Conservation (phyloP, 1,140 invertebrate species). For the Yoshiicerus persimilis region DNA sequence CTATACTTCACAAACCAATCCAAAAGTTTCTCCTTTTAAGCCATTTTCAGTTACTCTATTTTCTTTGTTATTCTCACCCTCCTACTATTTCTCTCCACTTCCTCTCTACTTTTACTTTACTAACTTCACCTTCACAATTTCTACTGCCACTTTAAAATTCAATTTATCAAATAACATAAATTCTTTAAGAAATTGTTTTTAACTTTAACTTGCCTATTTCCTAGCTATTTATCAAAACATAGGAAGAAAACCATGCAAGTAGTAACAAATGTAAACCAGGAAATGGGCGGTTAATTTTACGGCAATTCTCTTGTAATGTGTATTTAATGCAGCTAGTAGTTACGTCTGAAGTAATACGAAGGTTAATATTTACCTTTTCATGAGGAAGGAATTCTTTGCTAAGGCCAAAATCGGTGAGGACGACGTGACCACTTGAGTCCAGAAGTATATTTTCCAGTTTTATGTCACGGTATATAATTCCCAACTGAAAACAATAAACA, state of each 20-base stretch:
- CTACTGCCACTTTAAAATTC: background rate
- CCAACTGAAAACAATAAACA: conserved; percentile 65
- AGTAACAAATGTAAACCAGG: background rate
- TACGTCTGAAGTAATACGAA: background rate
- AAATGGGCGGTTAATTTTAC: background rate
- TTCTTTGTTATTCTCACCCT: background rate
- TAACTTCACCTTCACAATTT: background rate
- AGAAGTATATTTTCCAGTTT: conserved; percentile 91
- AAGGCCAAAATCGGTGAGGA: conserved; percentile 87
- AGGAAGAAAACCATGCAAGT: too few relatives aligned
- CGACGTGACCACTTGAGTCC: conserved; percentile 83
- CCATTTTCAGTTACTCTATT: background rate
- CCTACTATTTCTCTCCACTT: background rate
- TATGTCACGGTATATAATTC: conserved; percentile 95
- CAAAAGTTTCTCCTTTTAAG: background rate
- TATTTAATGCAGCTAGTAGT: too few relatives aligned
- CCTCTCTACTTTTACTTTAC: background rate
- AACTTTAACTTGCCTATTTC: too few relatives aligned
- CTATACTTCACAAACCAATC: background rate
- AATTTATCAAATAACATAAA: background rate
- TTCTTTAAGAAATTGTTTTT: too few relatives aligned
- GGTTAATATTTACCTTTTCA: conserved; percentile 59
- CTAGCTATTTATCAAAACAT: too few relatives aligned
- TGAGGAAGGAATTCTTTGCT: conserved; percentile 81
- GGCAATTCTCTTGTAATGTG: background rate